Evolutionary conservation across 2,888 invertebrate genomes (phyloP).

Genomic region (Eristalis intricaria): DNA sequence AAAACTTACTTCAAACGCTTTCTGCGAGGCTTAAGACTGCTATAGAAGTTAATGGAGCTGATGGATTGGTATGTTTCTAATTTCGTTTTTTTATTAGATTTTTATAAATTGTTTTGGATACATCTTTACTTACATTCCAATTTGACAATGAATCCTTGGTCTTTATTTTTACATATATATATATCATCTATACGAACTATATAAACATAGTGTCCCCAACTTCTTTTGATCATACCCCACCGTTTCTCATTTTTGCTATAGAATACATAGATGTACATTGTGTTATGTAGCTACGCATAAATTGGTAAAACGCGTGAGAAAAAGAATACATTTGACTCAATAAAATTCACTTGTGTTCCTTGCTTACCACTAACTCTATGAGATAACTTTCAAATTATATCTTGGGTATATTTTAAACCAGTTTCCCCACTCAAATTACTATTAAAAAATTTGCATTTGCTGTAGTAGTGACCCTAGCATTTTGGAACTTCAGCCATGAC

Average conservation of each 20-base stretch:
- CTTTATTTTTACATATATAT: not conserved
- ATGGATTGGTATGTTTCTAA: slow-evolving; percentile 80
- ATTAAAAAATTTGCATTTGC: slow-evolving; percentile 53
- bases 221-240: too few relatives aligned
- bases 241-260: too few relatives aligned
- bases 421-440: slow-evolving; percentile 56
- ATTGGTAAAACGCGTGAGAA: slow-evolving; percentile 22
- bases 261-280: not conserved
- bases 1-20: slow-evolving; percentile 80
- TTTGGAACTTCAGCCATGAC: slow-evolving; percentile 48
- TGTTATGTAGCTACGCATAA: not conserved
- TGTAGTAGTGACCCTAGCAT: slow-evolving; percentile 55
- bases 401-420: slow-evolving; percentile 38
- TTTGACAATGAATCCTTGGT: too few relatives aligned
- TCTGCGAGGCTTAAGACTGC: slow-evolving; percentile 81
- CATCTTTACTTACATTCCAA: too few relatives aligned
- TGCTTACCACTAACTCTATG: slow-evolving; percentile 12
- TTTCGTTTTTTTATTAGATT: not conserved
- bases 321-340: slow-evolving; percentile 31
- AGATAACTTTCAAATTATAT: slow-evolving; percentile 16
- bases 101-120: slow-evolving; percentile 39
- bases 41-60: slow-evolving; percentile 81
- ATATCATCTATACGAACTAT: not conserved
- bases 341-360: slow-evolving; percentile 49
- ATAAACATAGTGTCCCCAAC: not conserved